A percentile compares a stretch with the other conserved stretches of the same genome.
phyloP scores from a whole-genome alignment of 2,797 vertebrate species.

The Rachycentron canadum region DNA sequence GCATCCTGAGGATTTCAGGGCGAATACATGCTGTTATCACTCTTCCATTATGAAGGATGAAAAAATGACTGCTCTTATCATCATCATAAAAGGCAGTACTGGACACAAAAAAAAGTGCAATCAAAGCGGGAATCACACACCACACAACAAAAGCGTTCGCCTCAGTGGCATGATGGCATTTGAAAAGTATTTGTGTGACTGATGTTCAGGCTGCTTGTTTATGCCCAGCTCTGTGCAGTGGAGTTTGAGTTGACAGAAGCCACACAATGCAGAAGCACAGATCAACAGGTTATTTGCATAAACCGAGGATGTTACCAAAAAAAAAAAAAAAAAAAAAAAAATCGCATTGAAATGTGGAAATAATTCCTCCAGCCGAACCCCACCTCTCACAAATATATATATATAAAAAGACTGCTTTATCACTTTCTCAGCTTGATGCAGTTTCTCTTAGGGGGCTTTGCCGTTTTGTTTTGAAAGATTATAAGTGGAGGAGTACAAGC shows the following conservation, averaged over 20 bases:
- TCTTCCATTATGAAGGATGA: slow-evolving; percentile 46
- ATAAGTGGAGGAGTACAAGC: slow-evolving; percentile 76
- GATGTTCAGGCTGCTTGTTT: slow-evolving; percentile 53
- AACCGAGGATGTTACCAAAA: slow-evolving; percentile 45
- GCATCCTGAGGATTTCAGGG: slow-evolving; percentile 58
- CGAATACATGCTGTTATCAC: slow-evolving; percentile 52
- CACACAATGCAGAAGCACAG: slow-evolving; percentile 45
- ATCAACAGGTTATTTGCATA: slow-evolving; percentile 77
- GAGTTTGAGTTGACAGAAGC: slow-evolving; percentile 39
- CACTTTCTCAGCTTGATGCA: slow-evolving; percentile 77
- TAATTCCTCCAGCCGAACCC: slow-evolving; percentile 47
- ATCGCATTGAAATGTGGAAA: slow-evolving; percentile 60
- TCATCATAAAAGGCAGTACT: slow-evolving; percentile 52
- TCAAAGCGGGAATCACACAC: slow-evolving; percentile 53
- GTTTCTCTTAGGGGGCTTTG: slow-evolving; percentile 74
- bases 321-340: slow-evolving; percentile 46
- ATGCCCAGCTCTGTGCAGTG: slow-evolving; percentile 10
- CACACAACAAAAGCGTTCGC: slow-evolving; percentile 54
- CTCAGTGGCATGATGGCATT: slow-evolving; percentile 43
- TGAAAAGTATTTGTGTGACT: slow-evolving; percentile 51
- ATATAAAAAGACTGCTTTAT: slow-evolving; percentile 71
- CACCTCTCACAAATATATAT: slow-evolving; percentile 28
- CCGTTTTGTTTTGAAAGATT: slow-evolving; percentile 85
- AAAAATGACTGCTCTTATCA: slow-evolving; percentile 48
- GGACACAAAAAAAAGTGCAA: slow-evolving; percentile 46